Conservation (phyloP, 1,140 invertebrate species). For the Diabrotica virgifera region DNA sequence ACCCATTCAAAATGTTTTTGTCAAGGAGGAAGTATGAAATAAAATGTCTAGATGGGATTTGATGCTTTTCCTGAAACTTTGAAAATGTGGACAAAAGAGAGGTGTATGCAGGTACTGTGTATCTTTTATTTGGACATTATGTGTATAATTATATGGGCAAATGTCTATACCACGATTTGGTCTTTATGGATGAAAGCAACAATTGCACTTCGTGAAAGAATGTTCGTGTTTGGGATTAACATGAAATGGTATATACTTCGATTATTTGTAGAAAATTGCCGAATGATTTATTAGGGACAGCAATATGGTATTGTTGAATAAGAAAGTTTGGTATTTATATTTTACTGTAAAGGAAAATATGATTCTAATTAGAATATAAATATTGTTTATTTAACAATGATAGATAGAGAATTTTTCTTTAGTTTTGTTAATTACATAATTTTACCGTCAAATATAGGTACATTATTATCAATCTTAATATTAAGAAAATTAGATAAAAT, state of each 20-base stretch:
- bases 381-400: too few relatives aligned
- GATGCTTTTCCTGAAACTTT: slow-evolving; percentile 41
- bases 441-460: too few relatives aligned
- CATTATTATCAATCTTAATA: too few relatives aligned
- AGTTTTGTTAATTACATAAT: too few relatives aligned
- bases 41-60: slow-evolving; percentile 34
- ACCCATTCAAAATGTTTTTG: slow-evolving; percentile 42
- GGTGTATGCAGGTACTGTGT: slow-evolving; percentile 33
- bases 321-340: too few relatives aligned
- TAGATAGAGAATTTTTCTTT: too few relatives aligned
- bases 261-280: too few relatives aligned
- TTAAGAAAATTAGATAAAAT: too few relatives aligned
- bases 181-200: slow-evolving; percentile 22
- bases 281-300: too few relatives aligned
- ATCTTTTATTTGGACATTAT: slow-evolving; percentile 29
- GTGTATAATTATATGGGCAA: slow-evolving; percentile 34
- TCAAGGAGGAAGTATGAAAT: slow-evolving; percentile 44
- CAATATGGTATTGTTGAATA: too few relatives aligned
- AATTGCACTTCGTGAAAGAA: slow-evolving; percentile 23
- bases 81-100: slow-evolving; percentile 14
- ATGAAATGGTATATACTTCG: not conserved
- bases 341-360: too few relatives aligned
- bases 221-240: not conserved
- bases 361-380: too few relatives aligned
- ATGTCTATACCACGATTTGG: slow-evolving; percentile 26